These are phyloP conservation scores for Neogobius melanostomus DNA, from an alignment of 2,113 vertebrate genomes.

Conservation along the genomic window DNA sequence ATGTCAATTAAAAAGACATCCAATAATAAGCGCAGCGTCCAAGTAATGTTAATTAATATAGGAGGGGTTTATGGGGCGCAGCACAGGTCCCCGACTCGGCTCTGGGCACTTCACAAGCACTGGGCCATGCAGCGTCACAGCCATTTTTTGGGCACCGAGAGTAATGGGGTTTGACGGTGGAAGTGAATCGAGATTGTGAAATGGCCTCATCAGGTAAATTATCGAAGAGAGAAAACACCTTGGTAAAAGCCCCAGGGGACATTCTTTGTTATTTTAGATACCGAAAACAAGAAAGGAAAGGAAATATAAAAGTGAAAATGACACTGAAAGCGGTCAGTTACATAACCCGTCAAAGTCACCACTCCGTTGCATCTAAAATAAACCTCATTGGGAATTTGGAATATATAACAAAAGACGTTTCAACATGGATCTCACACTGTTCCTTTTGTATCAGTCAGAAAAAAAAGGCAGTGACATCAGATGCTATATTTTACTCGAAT, in stretches of 20 bases:
- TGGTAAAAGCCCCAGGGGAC: neutral
- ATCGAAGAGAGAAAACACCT: conserved; percentile 55
- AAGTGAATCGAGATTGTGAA: conserved; percentile 73
- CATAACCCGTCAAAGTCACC: too few species aligned
- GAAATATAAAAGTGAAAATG: too few species aligned
- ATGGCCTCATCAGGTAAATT: conserved; percentile 77
- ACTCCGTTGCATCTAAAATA: too few species aligned
- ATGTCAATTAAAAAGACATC: conserved; percentile 72
- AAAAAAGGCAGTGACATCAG: too few species aligned
- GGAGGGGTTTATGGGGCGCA: conserved; percentile 74
- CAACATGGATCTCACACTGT: too few species aligned
- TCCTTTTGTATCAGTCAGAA: too few species aligned
- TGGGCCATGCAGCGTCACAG: conserved; percentile 62
- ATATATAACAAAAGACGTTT: too few species aligned
- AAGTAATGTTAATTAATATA: conserved; percentile 80
- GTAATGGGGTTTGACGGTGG: conserved; percentile 74
- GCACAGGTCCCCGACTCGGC: conserved; percentile 63
- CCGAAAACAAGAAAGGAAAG: too few species aligned
- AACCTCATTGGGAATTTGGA: too few species aligned
- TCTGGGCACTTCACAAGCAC: conserved; percentile 63
- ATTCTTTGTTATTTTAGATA: neutral
- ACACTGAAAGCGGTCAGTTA: too few species aligned
- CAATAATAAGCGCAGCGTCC: conserved; percentile 68
- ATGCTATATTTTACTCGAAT: too few species aligned
- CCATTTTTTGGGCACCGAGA: conserved; percentile 60